Evolutionary conservation across 1,140 invertebrate species (phyloP), one percentile per base, ranked within the genome.

Genomic region (Temnothorax nylanderi): DNA sequence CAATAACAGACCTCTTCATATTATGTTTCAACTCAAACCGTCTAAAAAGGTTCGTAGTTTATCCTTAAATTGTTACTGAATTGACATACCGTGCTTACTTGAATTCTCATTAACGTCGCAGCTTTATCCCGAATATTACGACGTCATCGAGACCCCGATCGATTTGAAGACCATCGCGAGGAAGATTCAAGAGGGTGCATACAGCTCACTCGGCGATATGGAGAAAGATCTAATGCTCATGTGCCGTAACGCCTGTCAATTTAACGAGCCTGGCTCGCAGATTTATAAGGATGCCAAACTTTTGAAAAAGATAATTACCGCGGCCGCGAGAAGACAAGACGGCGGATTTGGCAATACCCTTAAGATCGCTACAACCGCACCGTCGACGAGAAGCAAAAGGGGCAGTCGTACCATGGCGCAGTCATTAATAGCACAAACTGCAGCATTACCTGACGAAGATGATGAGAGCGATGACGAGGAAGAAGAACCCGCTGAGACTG

Each of bases 81-180:
- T 8, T 47, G n/a, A 10, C 8, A 32, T 72, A 34, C 7, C 34
- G 32, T 26, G 56, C n/a, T 56, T 74, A 75, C 75, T 54, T 54
- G 0, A 10, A 62, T 51, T 13, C n/a, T 60, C 37, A n/a, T 74
- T 87, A 62, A 58, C 60, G 76, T 91, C 95, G 26, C 91, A 97
- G 96, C 97, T 97, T 67, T 99, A 99, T 95, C 99, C 99, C 0
- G 98, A 99, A 92, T 99, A 99, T 95, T 99, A 99, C 93, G 97
- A 98, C 91, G 97, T 99, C 0, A 99, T 99, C 87, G 98, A 99
- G 80, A 97, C 98, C 89, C 99, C 99, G 0, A 98, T 99, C 89
- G 99, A 99, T 95, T 95, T 99, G 90, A 98, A 98, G 94, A 98
- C 97, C 87, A 99, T 99, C 87, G 98, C 98, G 0, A 96, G 96